Evolutionary conservation across 2,888 invertebrate species (phyloP).

Genomic region (Priocnemis perturbator): DNA sequence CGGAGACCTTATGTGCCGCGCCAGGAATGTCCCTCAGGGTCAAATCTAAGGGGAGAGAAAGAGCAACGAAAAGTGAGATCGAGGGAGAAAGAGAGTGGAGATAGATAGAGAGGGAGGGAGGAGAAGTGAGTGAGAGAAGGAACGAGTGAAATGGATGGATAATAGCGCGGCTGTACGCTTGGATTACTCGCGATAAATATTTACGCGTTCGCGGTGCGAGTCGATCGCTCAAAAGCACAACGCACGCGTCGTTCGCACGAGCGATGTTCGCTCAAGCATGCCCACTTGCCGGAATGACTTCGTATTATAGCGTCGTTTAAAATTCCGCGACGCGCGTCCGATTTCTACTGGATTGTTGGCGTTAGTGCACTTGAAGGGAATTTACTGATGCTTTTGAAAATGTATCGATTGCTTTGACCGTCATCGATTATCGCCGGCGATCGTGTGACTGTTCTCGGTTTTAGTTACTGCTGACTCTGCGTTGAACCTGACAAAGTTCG

Average conservation of each 20-base stretch:
- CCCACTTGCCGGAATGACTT: conserved; percentile 2
- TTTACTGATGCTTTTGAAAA: background rate
- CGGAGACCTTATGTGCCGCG: conserved; percentile 50
- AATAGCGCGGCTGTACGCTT: conserved; percentile 19
- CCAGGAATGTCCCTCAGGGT: conserved; percentile 61
- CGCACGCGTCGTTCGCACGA: conserved; percentile 16
- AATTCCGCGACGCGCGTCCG: background rate
- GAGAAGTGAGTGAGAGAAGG: background rate
- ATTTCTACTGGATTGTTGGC: background rate
- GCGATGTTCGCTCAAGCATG: conserved; percentile 8
- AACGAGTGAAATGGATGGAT: background rate
- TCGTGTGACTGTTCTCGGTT: too few species aligned
- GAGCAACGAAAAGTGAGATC: background rate
- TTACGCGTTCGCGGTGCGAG: conserved; percentile 37
- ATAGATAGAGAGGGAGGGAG: background rate
- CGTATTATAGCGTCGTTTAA: conserved; percentile 5
- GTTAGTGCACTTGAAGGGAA: background rate
- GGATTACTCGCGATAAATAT: conserved; percentile 55
- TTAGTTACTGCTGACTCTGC: too few species aligned
- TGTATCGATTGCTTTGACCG: too few species aligned
- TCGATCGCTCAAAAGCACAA: conserved; percentile 43
- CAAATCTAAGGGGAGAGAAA: conserved; percentile 29
- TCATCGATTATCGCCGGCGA: too few species aligned
- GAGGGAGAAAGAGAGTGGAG: conserved; percentile 1
- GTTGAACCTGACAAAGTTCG: too few species aligned